Base-by-base conservation (phyloP, 2,888 invertebrate species). In the Barypeithes pellucidus region DNA sequence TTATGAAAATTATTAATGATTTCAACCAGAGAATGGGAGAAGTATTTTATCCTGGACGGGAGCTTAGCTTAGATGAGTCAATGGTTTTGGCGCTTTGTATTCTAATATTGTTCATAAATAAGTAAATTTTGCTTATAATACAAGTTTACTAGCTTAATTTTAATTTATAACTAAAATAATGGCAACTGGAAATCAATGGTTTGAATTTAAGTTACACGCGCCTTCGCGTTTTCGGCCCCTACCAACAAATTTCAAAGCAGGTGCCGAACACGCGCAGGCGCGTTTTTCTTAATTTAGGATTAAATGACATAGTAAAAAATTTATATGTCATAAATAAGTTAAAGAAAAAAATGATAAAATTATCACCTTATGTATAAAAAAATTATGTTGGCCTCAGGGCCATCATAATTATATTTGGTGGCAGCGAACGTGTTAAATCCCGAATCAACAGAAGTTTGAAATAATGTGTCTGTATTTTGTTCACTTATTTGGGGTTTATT, bases 1-100 rank as follows among this genome's bases (percentile, higher is more conserved):
- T 84, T 43, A 77, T 77, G n/a, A 77, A 79, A 41, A 41, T 85
- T 20, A 70, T 85, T 20, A 80, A 83, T 70, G 77, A 81, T 78
- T 85, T 85, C 77, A 77, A 77, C 59, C 24, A 43, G n/a, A 72
- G 41, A 47, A 76, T 77, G 69, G 3, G 33, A 20, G 67, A 47
- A 52, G 45, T 78, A 45, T 77, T 76, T 76, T 77, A 79, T 61
- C 78, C 78, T 24, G 68, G 45, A 47, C 67, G 65, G 66, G 73
- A 80, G 45, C 69, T 80, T 18, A 72, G 77, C 16, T 29, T 79
- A 20, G 77, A 79, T 54, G 79, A 78, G 73, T 76, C 72, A 9
- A 78, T 79, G 78, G 75, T 80, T n/a, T 61, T 75, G 24, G 79
- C 77, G 75, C 20, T 82, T 18, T 84, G 84, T 4, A 78, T 41